Evolutionary conservation across 2,113 vertebrate genomes (phyloP).

Genomic region (Nestor notabilis): DNA sequence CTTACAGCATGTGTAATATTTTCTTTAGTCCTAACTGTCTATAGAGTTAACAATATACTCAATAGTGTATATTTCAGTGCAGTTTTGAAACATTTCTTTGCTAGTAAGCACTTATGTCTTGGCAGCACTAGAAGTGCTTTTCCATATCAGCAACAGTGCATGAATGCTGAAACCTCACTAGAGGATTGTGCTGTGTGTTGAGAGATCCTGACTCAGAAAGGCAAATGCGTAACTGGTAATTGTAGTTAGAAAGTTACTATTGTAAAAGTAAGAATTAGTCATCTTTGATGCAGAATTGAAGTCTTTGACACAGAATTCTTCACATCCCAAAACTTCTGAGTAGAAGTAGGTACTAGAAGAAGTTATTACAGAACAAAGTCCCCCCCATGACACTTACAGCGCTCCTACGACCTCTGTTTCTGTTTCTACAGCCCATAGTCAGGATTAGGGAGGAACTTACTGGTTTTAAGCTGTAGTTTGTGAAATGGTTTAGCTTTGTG

Average conservation of each 20-base stretch:
- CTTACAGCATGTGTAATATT: background rate
- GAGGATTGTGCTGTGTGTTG: background rate
- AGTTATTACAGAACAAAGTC: background rate
- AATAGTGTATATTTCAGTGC: background rate
- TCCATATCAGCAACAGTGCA: constrained; percentile 17
- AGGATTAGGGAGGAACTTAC: background rate
- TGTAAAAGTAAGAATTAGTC: background rate
- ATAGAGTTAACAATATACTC: background rate
- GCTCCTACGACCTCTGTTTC: background rate
- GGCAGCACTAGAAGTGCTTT: constrained; percentile 14
- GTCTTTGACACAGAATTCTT: background rate
- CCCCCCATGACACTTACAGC: background rate
- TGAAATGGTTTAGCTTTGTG: background rate
- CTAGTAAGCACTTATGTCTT: constrained; percentile 23
- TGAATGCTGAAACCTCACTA: constrained; percentile 19
- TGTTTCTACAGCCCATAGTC: background rate
- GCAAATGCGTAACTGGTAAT: background rate
- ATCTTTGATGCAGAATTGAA: background rate
- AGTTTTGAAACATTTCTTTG: constrained; percentile 23
- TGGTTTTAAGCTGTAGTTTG: background rate
- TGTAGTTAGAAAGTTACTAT: background rate
- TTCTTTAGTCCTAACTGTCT: background rate
- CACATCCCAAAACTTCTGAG: background rate
- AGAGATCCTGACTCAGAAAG: background rate
- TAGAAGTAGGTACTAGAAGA: background rate